phyloP scores from a whole-genome alignment of 2,888 invertebrate genomes.

The Lepeophtheirus nordmannii region DNA sequence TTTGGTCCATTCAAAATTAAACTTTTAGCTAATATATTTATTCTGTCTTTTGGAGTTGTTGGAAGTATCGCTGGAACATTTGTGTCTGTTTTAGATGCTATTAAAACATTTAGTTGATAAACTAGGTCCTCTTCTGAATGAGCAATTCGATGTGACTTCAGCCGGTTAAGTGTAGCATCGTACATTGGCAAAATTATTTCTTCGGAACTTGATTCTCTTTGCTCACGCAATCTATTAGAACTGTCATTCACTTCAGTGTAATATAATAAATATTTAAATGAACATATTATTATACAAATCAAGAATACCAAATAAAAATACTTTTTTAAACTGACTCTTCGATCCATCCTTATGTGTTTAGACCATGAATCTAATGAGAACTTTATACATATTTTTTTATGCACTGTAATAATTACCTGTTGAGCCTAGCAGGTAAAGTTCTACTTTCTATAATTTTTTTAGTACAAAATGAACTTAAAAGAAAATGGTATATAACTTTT shows the following conservation, averaged over 20 bases:
- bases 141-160: background rate
- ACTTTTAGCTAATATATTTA: background rate
- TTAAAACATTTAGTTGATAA: background rate
- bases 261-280: no score
- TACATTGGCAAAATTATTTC: background rate
- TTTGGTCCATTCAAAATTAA: background rate
- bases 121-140: background rate
- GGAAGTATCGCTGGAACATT: constrained; percentile 1
- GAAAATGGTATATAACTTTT: no score
- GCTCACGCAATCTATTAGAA: background rate
- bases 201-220: background rate
- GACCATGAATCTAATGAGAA: no score
- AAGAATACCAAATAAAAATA: background rate
- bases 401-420: no score
- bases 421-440: no score
- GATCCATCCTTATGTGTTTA: no score
- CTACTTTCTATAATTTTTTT: no score
- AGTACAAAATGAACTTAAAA: no score
- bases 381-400: no score
- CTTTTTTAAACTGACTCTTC: no score
- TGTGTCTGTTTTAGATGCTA: background rate
- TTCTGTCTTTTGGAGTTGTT: background rate
- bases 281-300: background rate
- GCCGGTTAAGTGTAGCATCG: background rate
- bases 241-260: no score